These are phyloP conservation scores for Sialia sialis DNA, from an alignment of 2,113 vertebrate species.

Conservation along the genomic window DNA sequence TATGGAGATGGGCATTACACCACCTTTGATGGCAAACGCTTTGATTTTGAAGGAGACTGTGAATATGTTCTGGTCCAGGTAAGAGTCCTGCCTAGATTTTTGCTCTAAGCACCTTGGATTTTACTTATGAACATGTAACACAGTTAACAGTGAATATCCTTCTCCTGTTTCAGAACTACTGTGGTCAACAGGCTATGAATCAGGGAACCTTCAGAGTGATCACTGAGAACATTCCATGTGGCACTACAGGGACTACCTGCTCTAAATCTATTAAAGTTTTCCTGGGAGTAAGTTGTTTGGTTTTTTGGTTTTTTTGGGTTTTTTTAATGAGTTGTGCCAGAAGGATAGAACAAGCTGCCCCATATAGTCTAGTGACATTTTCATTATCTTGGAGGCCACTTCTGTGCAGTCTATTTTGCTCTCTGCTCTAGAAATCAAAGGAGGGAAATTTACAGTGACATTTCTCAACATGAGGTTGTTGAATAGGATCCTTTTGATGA, in stretches of 20 bases:
- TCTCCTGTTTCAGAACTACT: constrained; percentile 77
- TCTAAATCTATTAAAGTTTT: constrained; percentile 92
- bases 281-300: constrained; percentile 73
- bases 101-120: not conserved
- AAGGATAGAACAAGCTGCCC: not conserved
- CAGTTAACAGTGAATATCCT: not conserved
- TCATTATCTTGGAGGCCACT: too few relatives aligned
- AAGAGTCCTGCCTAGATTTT: not conserved
- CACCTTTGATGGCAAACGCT: constrained; percentile 91
- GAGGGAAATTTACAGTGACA: not conserved
- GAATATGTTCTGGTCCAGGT: constrained; percentile 93
- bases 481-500: not conserved
- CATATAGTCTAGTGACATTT: too few relatives aligned
- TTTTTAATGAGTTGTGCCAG: not conserved
- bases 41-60: constrained; percentile 87
- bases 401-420: too few relatives aligned
- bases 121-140: not conserved
- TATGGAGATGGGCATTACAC: constrained; percentile 92
- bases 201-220: constrained; percentile 82
- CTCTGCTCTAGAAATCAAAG: not conserved
- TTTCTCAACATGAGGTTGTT: not conserved
- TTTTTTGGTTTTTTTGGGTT: not conserved
- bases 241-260: constrained; percentile 89
- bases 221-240: constrained; percentile 91
- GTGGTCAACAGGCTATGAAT: constrained; percentile 50